Evolutionary conservation across 2,888 invertebrate genomes (phyloP), one percentile per base, ranked within the genome.

Genomic region (Drosophila helvetica): DNA sequence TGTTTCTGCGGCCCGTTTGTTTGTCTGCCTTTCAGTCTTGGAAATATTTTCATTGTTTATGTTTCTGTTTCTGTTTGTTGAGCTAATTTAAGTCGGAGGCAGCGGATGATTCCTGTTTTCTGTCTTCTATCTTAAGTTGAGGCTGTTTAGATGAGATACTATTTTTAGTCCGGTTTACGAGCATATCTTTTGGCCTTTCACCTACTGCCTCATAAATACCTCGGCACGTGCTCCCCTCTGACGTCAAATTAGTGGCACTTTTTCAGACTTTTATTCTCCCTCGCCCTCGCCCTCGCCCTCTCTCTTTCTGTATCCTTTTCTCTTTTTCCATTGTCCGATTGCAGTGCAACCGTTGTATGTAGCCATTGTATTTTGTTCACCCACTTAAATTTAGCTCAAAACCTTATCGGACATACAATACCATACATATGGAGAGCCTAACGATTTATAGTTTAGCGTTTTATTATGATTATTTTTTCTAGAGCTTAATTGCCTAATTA

Each of bases 61-160:
- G 70, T 54, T 69, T 47, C 33, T 69, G 70, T 54, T 69, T 47
- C 33, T 27, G 53, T 70, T 69, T 69, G 64, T 48, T 71, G 56
- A 53, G 66, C 42, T 68, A 66, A 66, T 66, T 66, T 66, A 50
- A 67, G 30, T 47, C 47, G 25, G 47, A 55, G 15, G n/a, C 42
- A 67, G 42, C 65, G 33, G 53, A 17, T 22, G 22, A 53, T 30
- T 47, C 38, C 52, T 19, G 46, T 47, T 55, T 19, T 69, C n/a
- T 47, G 30, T 47, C 68, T 53, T 48, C 52, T 68, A 53, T 69
- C 61, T 50, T 8, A 38, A 15, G 5, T n/a, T n/a, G 19, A 30
- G 33, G 50, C 18, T 69, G 69, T 27, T 68, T 57, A 27, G 70
- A 18, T 68, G 47, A 15, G 0, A 5, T 10, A 30, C 43, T 66